Conservation (phyloP, 2,888 invertebrate genomes). For the Bursaphelenchus okinawaensis region DNA sequence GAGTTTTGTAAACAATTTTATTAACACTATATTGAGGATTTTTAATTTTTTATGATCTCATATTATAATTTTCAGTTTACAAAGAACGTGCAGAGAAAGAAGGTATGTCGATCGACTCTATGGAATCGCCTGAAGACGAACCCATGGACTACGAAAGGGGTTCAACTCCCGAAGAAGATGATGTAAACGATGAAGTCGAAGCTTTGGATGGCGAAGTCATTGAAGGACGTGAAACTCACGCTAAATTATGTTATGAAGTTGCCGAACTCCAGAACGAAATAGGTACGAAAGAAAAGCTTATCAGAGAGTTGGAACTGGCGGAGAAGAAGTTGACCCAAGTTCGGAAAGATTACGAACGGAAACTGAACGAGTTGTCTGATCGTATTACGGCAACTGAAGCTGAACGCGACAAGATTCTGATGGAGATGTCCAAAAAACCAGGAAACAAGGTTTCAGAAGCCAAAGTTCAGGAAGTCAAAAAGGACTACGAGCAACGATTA, state of each 20-base stretch:
- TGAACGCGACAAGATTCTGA: slow-evolving; percentile 40
- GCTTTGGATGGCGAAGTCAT: slow-evolving; percentile 61
- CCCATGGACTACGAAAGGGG: slow-evolving; percentile 21
- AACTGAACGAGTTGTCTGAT: slow-evolving; percentile 72
- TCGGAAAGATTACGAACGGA: slow-evolving; percentile 84
- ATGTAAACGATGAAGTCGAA: slow-evolving; percentile 47
- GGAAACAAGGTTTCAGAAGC: slow-evolving; percentile 24
- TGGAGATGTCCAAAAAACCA: slow-evolving; percentile 34
- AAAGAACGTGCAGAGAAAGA: slow-evolving; percentile 14
- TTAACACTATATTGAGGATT: not conserved
- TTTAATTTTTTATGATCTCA: not conserved
- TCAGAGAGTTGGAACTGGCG: slow-evolving; percentile 84
- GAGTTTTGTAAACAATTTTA: slow-evolving; percentile 1
- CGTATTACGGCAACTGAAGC: slow-evolving; percentile 34
- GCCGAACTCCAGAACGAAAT: slow-evolving; percentile 86
- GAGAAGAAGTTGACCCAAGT: slow-evolving; percentile 78
- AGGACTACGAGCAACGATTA: slow-evolving; percentile 82
- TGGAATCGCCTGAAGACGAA: slow-evolving; percentile 12
- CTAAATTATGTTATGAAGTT: slow-evolving; percentile 66
- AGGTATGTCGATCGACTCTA: slow-evolving; percentile 1
- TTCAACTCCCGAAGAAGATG: slow-evolving; percentile 23
- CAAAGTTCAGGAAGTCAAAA: slow-evolving; percentile 64
- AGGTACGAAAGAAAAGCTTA: slow-evolving; percentile 84
- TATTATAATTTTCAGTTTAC: slow-evolving; percentile 6
- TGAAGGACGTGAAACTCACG: slow-evolving; percentile 65